Conservation (phyloP, 2,888 invertebrate species). For the Sphaerophoria rueppellii region DNA sequence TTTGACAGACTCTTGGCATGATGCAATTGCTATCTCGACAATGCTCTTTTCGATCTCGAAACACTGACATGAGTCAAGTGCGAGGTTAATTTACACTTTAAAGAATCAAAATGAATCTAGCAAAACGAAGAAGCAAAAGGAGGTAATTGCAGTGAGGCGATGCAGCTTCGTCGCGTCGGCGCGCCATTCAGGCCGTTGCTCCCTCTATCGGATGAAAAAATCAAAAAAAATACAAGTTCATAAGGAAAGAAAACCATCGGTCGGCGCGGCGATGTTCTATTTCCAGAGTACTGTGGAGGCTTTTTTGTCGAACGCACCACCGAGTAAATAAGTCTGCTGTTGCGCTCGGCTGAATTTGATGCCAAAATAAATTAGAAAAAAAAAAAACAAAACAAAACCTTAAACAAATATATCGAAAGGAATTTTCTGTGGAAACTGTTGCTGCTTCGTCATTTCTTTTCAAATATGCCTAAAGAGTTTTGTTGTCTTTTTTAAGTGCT, state of each 20-base stretch:
- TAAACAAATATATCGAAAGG: not conserved
- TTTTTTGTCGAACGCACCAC: slow-evolving; percentile 61
- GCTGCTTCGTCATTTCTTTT: slow-evolving; percentile 29
- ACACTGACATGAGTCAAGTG: slow-evolving; percentile 24
- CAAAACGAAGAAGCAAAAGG: slow-evolving; percentile 42
- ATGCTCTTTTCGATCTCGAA: slow-evolving; percentile 16
- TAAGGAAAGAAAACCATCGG: slow-evolving; percentile 24
- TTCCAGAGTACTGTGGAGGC: slow-evolving; percentile 46
- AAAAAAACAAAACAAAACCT: slow-evolving; percentile 32
- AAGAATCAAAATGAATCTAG: slow-evolving; percentile 18
- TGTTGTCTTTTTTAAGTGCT: not conserved
- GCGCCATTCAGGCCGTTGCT: slow-evolving; percentile 56
- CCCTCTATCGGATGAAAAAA: slow-evolving; percentile 35
- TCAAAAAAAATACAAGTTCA: not conserved
- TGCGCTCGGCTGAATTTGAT: slow-evolving; percentile 72
- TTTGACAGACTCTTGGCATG: slow-evolving; percentile 53
- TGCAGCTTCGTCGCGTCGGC: slow-evolving; percentile 4
- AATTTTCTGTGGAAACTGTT: slow-evolving; percentile 14
- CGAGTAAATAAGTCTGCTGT: slow-evolving; percentile 63
- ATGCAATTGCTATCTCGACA: slow-evolving; percentile 21
- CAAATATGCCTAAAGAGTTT: slow-evolving; percentile 18
- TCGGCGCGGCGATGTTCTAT: slow-evolving; percentile 40
- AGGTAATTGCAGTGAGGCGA: slow-evolving; percentile 1
- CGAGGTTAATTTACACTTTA: slow-evolving; percentile 42
- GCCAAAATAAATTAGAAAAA: slow-evolving; percentile 72